phyloP scores from a whole-genome alignment of 2,797 vertebrate species.

The Malacoraja senta region DNA sequence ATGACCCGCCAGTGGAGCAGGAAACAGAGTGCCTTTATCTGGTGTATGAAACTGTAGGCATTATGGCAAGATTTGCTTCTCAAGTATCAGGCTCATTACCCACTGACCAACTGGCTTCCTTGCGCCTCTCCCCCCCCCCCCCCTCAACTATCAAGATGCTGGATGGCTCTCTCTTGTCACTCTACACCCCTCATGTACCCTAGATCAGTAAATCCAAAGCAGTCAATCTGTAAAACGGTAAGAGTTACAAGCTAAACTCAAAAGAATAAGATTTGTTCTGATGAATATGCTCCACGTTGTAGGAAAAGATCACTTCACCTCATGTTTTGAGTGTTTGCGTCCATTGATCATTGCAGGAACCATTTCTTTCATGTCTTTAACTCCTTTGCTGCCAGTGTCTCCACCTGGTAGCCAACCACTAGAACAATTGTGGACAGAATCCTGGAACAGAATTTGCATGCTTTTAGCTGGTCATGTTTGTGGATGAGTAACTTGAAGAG shows the following conservation, averaged over 20 bases:
- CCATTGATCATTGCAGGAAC: neutral
- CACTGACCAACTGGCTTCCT: no score
- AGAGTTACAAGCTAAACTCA: neutral
- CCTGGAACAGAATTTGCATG: conserved; percentile 12
- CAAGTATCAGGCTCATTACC: no score
- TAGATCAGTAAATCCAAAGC: neutral
- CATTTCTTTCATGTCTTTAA: neutral
- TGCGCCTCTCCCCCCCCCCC: no score
- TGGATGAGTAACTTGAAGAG: neutral
- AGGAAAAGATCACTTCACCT: neutral
- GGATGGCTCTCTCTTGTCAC: neutral
- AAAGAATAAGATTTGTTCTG: neutral
- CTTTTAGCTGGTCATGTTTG: neutral
- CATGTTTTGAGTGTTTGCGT: neutral
- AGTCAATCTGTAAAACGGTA: neutral
- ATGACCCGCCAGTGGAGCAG: no score
- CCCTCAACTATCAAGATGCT: no score
- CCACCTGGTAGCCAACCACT: neutral
- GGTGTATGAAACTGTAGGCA: no score
- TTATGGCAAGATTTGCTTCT: no score
- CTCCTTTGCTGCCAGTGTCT: neutral
- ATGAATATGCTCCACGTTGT: neutral
- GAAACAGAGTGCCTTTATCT: no score
- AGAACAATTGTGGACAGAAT: conserved; percentile 8
- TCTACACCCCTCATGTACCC: neutral